phyloP scores from a whole-genome alignment of 2,888 invertebrate genomes.

The Seira ritae region DNA sequence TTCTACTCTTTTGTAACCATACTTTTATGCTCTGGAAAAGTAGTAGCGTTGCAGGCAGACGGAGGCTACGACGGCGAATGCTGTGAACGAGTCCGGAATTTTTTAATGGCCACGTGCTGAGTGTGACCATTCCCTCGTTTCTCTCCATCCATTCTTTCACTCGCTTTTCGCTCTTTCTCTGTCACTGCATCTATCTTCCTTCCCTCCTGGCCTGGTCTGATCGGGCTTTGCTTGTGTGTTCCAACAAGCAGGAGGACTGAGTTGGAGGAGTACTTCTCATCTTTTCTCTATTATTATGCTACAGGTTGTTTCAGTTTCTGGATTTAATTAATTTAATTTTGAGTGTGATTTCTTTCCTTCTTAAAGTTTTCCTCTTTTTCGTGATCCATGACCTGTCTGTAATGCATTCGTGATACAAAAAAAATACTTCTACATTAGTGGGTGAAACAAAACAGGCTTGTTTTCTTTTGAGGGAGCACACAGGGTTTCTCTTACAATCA shows the following conservation, averaged over 20 bases:
- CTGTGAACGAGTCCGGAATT: constrained; percentile 67
- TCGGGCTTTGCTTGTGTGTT: too few species aligned
- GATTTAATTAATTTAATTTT: constrained; percentile 23
- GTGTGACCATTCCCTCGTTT: constrained; percentile 62
- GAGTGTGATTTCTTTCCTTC: background rate
- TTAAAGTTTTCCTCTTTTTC: background rate
- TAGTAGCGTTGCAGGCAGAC: constrained; percentile 23
- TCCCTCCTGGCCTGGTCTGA: background rate
- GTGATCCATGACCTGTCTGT: constrained; percentile 55
- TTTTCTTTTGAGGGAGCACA: background rate
- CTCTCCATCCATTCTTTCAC: constrained; percentile 37
- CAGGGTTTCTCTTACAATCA: background rate
- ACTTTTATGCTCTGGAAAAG: constrained; percentile 24
- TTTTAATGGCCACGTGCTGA: constrained; percentile 73
- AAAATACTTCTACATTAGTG: background rate
- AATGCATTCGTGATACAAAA: constrained; percentile 25
- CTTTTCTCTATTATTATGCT: constrained; percentile 64
- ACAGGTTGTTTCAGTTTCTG: constrained; percentile 71
- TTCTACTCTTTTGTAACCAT: constrained; percentile 20
- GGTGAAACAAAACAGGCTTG: constrained; percentile 8
- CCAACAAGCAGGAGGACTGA: too few species aligned
- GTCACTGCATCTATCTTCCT: constrained; percentile 33
- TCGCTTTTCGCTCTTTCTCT: constrained; percentile 24
- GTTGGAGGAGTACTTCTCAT: too few species aligned
- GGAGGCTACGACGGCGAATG: constrained; percentile 40